phyloP scores from a whole-genome alignment of 2,888 invertebrate species.

The Cheilosia urbana region DNA sequence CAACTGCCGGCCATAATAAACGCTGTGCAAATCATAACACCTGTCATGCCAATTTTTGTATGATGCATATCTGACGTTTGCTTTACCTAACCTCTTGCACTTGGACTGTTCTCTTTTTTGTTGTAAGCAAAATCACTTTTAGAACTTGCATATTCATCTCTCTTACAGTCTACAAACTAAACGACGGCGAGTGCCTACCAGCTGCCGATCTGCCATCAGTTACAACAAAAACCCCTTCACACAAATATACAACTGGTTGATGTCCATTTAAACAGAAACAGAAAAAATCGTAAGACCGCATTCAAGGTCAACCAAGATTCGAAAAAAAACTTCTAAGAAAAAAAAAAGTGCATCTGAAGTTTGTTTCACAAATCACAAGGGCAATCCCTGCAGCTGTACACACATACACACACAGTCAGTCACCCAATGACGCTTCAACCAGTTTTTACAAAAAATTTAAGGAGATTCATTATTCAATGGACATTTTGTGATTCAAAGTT shows the following conservation, averaged over 20 bases:
- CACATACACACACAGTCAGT: neutral
- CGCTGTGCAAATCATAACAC: too few relatives aligned
- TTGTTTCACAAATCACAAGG: neutral
- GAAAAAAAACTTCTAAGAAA: neutral
- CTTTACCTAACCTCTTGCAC: too few relatives aligned
- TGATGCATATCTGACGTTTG: too few relatives aligned
- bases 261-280: neutral
- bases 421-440: constrained; percentile 7
- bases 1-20: too few relatives aligned
- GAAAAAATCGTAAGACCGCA: neutral
- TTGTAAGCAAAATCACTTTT: too few relatives aligned
- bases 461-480: neutral
- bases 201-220: too few relatives aligned
- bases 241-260: constrained; percentile 3
- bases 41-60: too few relatives aligned
- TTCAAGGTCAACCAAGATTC: constrained; percentile 2
- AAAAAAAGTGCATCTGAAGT: constrained; percentile 11
- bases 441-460: neutral
- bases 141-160: too few relatives aligned
- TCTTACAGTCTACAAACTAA: too few relatives aligned
- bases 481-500: constrained; percentile 15
- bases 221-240: too few relatives aligned
- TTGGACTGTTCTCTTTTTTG: too few relatives aligned
- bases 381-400: constrained; percentile 2
- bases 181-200: too few relatives aligned